phyloP scores from a whole-genome alignment of 2,888 invertebrate species.

The Thereva unica region DNA sequence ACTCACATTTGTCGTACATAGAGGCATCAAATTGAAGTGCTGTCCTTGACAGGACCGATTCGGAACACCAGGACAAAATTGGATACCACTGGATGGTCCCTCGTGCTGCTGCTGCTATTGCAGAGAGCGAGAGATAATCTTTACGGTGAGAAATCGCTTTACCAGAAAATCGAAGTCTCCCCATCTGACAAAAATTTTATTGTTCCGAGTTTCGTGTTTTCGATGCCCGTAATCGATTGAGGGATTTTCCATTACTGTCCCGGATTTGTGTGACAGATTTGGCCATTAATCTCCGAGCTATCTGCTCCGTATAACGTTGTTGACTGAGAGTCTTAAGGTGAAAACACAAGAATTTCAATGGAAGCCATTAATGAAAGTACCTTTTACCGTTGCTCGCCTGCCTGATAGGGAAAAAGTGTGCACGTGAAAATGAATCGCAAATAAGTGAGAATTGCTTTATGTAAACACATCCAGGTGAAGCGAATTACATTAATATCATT shows the following conservation, averaged over 20 bases:
- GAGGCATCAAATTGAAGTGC: background rate
- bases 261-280: conserved; percentile 34
- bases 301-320: background rate
- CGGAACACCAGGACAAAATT: conserved; percentile 13
- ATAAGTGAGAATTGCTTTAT: too few relatives aligned
- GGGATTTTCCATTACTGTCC: conserved; percentile 26
- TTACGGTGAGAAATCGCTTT: conserved; percentile 31
- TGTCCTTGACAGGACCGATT: background rate
- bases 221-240: conserved; percentile 23
- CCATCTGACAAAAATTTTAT: conserved; percentile 22
- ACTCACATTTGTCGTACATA: conserved; percentile 16
- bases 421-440: too few relatives aligned
- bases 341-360: too few relatives aligned
- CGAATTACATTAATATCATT: too few relatives aligned
- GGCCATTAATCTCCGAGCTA: conserved; percentile 22
- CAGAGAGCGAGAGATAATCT: background rate
- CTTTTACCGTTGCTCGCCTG: too few relatives aligned
- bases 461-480: too few relatives aligned
- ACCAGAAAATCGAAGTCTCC: conserved; percentile 16
- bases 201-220: conserved; percentile 18
- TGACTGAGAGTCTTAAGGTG: too few relatives aligned
- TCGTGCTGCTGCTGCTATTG: conserved; percentile 9
- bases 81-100: conserved; percentile 24
- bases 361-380: too few relatives aligned
- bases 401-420: too few relatives aligned